These are phyloP conservation scores for Andrena haemorrhoa DNA, from an alignment of 2,888 invertebrate genomes.

Conservation along the genomic window DNA sequence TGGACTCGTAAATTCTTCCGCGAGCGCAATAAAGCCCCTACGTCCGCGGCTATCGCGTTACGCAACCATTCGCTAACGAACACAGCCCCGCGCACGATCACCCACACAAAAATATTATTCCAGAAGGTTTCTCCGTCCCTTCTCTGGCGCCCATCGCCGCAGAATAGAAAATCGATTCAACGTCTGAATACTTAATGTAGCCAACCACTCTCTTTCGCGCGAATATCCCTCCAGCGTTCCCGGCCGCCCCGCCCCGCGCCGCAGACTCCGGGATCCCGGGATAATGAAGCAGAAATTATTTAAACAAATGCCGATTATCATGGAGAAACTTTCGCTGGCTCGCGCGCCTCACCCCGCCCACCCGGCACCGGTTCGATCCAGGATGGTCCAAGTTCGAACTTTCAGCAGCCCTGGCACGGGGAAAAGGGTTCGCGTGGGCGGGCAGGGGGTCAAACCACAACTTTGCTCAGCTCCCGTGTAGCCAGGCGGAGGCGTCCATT, in stretches of 20 bases:
- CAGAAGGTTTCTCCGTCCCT: background rate
- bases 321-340: constrained; percentile 54
- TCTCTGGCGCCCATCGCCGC: background rate
- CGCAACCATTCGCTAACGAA: background rate
- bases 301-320: constrained; percentile 72
- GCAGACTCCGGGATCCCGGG: constrained; percentile 17
- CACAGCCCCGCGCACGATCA: background rate
- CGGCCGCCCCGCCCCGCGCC: too few relatives aligned
- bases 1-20: background rate
- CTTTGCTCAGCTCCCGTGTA: constrained; percentile 63
- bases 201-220: background rate
- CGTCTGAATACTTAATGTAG: background rate
- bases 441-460: constrained; percentile 57
- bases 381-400: constrained; percentile 59
- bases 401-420: constrained; percentile 25
- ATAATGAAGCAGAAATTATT: constrained; percentile 71
- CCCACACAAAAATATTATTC: constrained; percentile 1
- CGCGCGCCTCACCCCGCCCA: background rate
- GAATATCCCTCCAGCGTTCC: background rate
- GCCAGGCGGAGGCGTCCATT: constrained; percentile 60
- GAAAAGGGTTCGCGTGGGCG: constrained; percentile 5
- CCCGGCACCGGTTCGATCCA: background rate
- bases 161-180: constrained; percentile 41
- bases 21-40: background rate
- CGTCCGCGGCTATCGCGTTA: background rate